Evolutionary conservation across 1,140 invertebrate genomes (phyloP).

Genomic region (Drosophila simulans): DNA sequence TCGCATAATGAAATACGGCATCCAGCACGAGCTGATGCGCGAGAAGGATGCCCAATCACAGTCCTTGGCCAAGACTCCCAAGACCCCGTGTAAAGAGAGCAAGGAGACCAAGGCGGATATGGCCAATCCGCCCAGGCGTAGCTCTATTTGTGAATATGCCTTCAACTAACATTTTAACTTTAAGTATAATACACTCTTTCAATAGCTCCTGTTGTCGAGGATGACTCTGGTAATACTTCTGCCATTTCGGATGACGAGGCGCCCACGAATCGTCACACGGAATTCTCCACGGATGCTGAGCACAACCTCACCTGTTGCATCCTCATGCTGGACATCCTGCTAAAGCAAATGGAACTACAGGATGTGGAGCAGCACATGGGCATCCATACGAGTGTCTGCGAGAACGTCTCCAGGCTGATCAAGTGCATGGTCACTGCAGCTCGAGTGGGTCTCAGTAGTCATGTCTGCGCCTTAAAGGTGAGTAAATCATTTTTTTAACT

Average conservation of each 20-base stretch:
- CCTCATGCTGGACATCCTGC: slow-evolving; percentile 97
- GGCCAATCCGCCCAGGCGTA: slow-evolving; percentile 81
- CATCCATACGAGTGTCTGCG: slow-evolving; percentile 90
- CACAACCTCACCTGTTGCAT: slow-evolving; percentile 96
- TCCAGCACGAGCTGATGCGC: slow-evolving; percentile 84
- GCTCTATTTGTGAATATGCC: slow-evolving; percentile 86
- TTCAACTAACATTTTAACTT: no score
- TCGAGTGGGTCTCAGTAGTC: slow-evolving; percentile 89
- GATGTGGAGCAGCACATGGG: slow-evolving; percentile 93
- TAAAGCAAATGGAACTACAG: slow-evolving; percentile 98
- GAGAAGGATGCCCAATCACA: slow-evolving; percentile 82
- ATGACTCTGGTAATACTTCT: slow-evolving; percentile 89
- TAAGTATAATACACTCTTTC: neutral
- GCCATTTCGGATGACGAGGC: slow-evolving; percentile 90
- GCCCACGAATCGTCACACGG: slow-evolving; percentile 86
- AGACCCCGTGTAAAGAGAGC: slow-evolving; percentile 79
- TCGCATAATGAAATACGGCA: slow-evolving; percentile 87
- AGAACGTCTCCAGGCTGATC: slow-evolving; percentile 91
- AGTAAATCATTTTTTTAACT: neutral
- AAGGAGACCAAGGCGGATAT: slow-evolving; percentile 77
- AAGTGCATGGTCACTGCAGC: slow-evolving; percentile 92
- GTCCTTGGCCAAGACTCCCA: slow-evolving; percentile 80
- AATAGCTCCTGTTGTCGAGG: slow-evolving; percentile 87
- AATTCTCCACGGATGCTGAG: slow-evolving; percentile 88
- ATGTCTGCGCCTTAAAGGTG: slow-evolving; percentile 88